Evolutionary conservation across 2,797 vertebrate genomes (phyloP).

Genomic region (Gobionotothen gibberifrons): DNA sequence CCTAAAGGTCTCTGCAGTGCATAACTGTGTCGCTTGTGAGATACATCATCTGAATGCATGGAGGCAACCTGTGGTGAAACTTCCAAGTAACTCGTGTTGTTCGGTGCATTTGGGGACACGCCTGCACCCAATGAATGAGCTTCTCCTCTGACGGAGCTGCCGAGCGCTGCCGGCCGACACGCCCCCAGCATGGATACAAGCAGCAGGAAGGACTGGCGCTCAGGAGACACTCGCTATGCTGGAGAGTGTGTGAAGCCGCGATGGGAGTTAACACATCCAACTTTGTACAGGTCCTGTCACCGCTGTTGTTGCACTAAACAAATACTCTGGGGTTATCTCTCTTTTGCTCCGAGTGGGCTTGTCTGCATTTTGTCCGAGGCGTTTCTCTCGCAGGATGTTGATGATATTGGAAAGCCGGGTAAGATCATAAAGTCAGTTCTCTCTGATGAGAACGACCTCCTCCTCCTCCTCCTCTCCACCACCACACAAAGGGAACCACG

Average conservation of each 20-base stretch:
- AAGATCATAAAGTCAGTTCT: conserved; percentile 83
- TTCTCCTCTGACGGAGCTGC: conserved; percentile 83
- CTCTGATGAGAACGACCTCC: conserved; percentile 83
- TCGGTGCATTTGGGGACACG: conserved; percentile 74
- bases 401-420: conserved; percentile 84
- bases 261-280: conserved; percentile 85
- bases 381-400: conserved; percentile 83
- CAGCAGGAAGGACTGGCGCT: conserved; percentile 80
- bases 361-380: conserved; percentile 66
- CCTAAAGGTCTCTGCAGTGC: conserved; percentile 11
- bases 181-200: conserved; percentile 89
- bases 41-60: conserved; percentile 54
- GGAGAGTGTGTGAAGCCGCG: conserved; percentile 80
- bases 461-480: conserved; percentile 62
- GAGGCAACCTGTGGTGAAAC: conserved; percentile 73
- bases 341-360: conserved; percentile 38
- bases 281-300: conserved; percentile 73
- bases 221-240: conserved; percentile 83
- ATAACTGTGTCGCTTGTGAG: conserved; percentile 9
- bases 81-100: conserved; percentile 66
- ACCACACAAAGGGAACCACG: conserved; percentile 84
- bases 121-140: conserved; percentile 79
- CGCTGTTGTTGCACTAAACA: conserved; percentile 70
- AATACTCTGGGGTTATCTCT: conserved; percentile 44
- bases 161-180: conserved; percentile 87